Evolutionary conservation across 1,140 invertebrate genomes (phyloP), one percentile per base, ranked within the genome.

Genomic region (Eufriesea mexicana): DNA sequence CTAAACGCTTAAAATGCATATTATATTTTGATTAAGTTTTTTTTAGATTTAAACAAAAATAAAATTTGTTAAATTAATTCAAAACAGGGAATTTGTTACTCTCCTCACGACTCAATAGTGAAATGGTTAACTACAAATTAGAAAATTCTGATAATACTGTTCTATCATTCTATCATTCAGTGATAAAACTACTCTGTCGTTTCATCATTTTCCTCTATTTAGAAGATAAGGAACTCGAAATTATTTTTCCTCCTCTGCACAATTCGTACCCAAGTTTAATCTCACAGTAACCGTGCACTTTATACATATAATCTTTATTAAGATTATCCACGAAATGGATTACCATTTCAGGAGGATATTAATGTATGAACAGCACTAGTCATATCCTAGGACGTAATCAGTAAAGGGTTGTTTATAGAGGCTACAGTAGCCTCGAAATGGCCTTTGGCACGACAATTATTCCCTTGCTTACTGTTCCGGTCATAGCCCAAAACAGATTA

Each of bases 291-390:
- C 35, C 51, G 42, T 8, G 54, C 9, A 14, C 35, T 57, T 59
- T 59, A 10, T 45, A 55, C 35, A 45, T 23, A 35, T 35, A 35
- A 35, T 10, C 35, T 61, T 55, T 73, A 16, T 7, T 12, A 59
- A 59, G 54, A 74, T n/a, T n/a, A n/a, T n/a, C n/a, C n/a, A n/a
- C n/a, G n/a, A n/a, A n/a, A n/a, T n/a, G 54, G 23, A 74, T 74
- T 42, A 23, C 71, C 42, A 45, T 45, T 74, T 61, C 54, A 20
- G 25, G 35, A 16, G 23, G 71, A 74, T 59, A 61, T n/a, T 74
- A 61, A 28, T 73, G 12, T 59, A 59, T 16, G 54, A 73, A 20
- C 68, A 28, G 68, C 49, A 35, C 25, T 42, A 67, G 35, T 57
- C 54, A 18, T 57, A 73, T 16, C 42, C 16, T 20, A 59, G 23